Evolutionary conservation across 2,888 invertebrate genomes (phyloP).

Genomic region (Brachylomia viminalis): DNA sequence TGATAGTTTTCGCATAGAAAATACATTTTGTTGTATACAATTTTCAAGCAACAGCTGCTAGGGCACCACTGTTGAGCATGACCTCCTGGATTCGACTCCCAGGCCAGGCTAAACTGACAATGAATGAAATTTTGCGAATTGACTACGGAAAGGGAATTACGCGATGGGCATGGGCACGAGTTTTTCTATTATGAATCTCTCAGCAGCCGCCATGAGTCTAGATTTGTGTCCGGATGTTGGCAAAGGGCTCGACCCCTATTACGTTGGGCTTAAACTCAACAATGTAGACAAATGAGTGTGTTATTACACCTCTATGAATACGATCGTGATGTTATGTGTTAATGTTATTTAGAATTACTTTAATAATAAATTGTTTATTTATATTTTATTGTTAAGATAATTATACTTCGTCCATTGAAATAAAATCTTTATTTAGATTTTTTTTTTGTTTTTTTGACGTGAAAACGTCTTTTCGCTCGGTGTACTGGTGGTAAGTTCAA

Average conservation of each 20-base stretch:
- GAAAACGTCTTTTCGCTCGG: no score
- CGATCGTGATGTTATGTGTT: neutral
- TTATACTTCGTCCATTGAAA: slow-evolving; percentile 46
- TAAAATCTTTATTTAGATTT: slow-evolving; percentile 31
- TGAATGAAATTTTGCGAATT: neutral
- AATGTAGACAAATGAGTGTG: neutral
- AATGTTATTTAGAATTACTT: slow-evolving; percentile 12
- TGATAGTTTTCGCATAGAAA: neutral
- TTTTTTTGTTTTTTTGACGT: neutral
- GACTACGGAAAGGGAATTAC: neutral
- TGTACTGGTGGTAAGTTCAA: no score
- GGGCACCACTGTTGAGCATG: neutral
- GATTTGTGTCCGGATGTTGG: neutral
- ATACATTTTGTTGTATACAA: neutral
- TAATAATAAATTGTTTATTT: slow-evolving; percentile 29
- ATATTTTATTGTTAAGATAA: slow-evolving; percentile 34
- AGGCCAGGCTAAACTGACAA: neutral
- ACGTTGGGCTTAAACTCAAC: neutral
- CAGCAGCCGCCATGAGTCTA: neutral
- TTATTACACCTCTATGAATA: neutral
- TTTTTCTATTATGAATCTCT: neutral
- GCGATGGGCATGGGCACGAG: neutral
- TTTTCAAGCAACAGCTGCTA: neutral
- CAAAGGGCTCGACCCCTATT: neutral
- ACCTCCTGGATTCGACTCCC: neutral